Conservation (phyloP, 2,888 invertebrate genomes). For the Neoscelio sp. region DNA sequence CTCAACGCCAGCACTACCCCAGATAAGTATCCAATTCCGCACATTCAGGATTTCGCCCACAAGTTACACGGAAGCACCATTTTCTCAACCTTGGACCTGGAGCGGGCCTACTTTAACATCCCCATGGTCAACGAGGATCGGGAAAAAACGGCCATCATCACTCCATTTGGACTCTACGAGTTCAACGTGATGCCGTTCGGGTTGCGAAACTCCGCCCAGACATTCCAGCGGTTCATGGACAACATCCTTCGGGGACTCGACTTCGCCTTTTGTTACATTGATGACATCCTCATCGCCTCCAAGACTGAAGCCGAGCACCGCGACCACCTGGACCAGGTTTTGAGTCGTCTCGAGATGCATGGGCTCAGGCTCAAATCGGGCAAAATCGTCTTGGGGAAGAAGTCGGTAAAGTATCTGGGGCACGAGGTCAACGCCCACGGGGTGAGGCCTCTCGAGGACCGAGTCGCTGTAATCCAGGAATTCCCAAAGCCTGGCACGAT, state of each 20-base stretch:
- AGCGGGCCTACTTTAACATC: neutral
- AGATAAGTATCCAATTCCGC: slow-evolving; percentile 3
- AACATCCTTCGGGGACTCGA: slow-evolving; percentile 9
- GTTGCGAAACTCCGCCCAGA: neutral
- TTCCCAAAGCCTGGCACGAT: slow-evolving; percentile 2
- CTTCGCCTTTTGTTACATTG: neutral
- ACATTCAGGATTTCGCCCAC: slow-evolving; percentile 9
- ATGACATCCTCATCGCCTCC: slow-evolving; percentile 18
- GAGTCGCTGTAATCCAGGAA: slow-evolving; percentile 2
- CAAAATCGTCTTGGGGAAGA: slow-evolving; percentile 3
- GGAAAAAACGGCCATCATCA: slow-evolving; percentile 1
- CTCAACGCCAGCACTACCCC: slow-evolving; percentile 28
- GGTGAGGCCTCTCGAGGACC: neutral
- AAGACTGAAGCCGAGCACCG: slow-evolving; percentile 3
- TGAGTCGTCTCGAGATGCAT: neutral
- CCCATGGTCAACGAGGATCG: neutral
- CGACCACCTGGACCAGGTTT: neutral
- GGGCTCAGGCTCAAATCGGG: neutral
- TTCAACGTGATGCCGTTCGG: slow-evolving; percentile 7
- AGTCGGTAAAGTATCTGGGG: neutral
- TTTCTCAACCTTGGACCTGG: neutral
- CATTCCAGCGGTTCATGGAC: slow-evolving; percentile 56
- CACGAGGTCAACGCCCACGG: neutral
- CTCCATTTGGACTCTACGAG: slow-evolving; percentile 18
- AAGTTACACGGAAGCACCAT: neutral